Evolutionary conservation across 2,797 vertebrate species (phyloP).

Genomic region (Nannoperca obscura): DNA sequence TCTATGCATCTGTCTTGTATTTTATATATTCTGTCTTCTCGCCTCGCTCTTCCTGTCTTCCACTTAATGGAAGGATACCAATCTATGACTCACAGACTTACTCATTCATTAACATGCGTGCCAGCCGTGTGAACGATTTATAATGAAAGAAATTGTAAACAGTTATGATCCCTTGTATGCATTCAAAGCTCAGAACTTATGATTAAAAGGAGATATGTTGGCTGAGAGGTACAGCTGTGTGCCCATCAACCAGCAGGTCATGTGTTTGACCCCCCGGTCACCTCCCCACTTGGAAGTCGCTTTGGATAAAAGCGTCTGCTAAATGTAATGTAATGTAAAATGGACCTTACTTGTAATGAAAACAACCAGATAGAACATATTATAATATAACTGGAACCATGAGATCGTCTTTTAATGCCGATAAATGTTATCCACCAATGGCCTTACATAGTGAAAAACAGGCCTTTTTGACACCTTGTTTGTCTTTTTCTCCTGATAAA

Average conservation of each 20-base stretch:
- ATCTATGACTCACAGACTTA: conserved; percentile 67
- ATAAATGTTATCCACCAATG: background rate
- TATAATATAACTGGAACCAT: background rate
- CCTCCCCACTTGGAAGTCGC: no score
- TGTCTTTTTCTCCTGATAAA: background rate
- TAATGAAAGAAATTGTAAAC: conserved; percentile 45
- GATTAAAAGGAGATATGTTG: background rate
- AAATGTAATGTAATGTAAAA: background rate
- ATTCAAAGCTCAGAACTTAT: conserved; percentile 5
- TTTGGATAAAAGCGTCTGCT: no score
- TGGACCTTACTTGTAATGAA: background rate
- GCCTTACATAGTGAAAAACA: background rate
- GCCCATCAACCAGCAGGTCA: no score
- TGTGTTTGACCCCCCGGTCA: no score
- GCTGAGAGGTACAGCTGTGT: no score
- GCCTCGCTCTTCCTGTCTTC: conserved; percentile 47
- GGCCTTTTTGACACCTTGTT: background rate
- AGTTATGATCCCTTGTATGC: conserved; percentile 4
- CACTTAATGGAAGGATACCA: conserved; percentile 64
- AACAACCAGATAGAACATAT: background rate
- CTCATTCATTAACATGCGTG: conserved; percentile 62
- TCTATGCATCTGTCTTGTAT: conserved; percentile 50
- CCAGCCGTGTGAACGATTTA: conserved; percentile 49
- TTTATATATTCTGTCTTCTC: conserved; percentile 44
- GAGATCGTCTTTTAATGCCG: background rate